Conservation (phyloP, 2,888 invertebrate genomes). For the Autographa gamma region DNA sequence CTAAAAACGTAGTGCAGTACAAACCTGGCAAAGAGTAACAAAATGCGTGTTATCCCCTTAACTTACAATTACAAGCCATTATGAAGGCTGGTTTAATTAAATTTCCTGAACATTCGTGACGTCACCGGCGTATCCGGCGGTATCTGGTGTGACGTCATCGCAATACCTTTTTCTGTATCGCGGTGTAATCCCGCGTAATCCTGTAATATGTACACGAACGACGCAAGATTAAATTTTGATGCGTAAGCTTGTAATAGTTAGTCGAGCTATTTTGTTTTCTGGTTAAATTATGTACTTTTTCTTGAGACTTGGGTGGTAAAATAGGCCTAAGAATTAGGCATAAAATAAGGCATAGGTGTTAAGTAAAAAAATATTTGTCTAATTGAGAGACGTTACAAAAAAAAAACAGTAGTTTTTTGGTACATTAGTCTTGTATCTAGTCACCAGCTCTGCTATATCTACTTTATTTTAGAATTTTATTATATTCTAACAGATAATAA, state of each 20-base stretch:
- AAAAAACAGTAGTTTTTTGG: no score
- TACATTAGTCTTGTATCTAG: no score
- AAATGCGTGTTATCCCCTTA: constrained; percentile 32
- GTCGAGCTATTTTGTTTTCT: not conserved
- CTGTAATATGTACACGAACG: constrained; percentile 26
- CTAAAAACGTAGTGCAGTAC: not conserved
- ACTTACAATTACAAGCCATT: constrained; percentile 42
- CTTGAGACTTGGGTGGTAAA: no score
- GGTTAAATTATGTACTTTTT: no score
- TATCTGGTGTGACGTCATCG: constrained; percentile 60
- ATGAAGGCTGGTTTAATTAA: constrained; percentile 67
- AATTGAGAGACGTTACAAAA: no score
- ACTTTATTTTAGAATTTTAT: no score
- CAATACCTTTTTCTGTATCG: constrained; percentile 56
- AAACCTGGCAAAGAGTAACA: constrained; percentile 13
- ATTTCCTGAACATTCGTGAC: constrained; percentile 59
- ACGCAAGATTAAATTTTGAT: constrained; percentile 41
- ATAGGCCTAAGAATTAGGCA: no score
- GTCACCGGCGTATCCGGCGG: constrained; percentile 19
- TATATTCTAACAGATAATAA: no score
- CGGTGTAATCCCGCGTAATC: constrained; percentile 37
- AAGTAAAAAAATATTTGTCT: no score
- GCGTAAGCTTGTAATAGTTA: constrained; percentile 3
- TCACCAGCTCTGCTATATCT: no score
- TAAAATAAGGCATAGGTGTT: no score